These are phyloP conservation scores for Sinocyclocheilus anophthalmus DNA, from an alignment of 2,113 vertebrate species.

Conservation along the genomic window DNA sequence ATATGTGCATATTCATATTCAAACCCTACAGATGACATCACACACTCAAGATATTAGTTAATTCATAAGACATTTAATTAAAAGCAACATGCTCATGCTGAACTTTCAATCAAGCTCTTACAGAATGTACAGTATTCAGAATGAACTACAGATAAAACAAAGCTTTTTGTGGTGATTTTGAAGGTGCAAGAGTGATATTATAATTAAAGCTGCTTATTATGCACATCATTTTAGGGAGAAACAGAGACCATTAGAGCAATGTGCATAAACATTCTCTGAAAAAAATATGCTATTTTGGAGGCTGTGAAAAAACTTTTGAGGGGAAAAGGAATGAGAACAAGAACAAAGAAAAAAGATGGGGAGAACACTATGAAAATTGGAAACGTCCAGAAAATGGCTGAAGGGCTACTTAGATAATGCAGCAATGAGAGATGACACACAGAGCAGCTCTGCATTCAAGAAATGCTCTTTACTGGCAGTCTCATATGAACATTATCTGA, in stretches of 20 bases:
- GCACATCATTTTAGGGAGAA: constrained; percentile 14
- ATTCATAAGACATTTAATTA: neutral
- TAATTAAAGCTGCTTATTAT: constrained; percentile 21
- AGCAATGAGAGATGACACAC: constrained; percentile 74
- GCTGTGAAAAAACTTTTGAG: constrained; percentile 51
- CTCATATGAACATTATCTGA: constrained; percentile 34
- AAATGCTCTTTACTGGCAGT: constrained; percentile 65
- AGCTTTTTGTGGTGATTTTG: constrained; percentile 52
- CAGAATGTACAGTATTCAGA: neutral
- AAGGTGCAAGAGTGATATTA: constrained; percentile 3
- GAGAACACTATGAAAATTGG: constrained; percentile 51
- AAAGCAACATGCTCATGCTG: neutral
- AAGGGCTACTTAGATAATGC: constrained; percentile 76
- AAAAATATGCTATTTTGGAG: neutral
- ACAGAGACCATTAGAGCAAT: constrained; percentile 15
- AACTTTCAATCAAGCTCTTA: too few species aligned
- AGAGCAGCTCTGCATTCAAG: constrained; percentile 68
- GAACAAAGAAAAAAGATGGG: constrained; percentile 52
- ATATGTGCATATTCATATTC: neutral
- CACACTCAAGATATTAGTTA: neutral
- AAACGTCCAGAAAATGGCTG: constrained; percentile 73
- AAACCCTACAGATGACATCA: neutral
- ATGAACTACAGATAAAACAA: constrained; percentile 47
- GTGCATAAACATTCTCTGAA: constrained; percentile 1
- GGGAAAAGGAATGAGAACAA: constrained; percentile 50